A percentile compares a stretch with the other conserved stretches of the same genome.
Evolutionary conservation across 1,140 invertebrate species (phyloP).

Genomic region (Aphidius gifuensis): DNA sequence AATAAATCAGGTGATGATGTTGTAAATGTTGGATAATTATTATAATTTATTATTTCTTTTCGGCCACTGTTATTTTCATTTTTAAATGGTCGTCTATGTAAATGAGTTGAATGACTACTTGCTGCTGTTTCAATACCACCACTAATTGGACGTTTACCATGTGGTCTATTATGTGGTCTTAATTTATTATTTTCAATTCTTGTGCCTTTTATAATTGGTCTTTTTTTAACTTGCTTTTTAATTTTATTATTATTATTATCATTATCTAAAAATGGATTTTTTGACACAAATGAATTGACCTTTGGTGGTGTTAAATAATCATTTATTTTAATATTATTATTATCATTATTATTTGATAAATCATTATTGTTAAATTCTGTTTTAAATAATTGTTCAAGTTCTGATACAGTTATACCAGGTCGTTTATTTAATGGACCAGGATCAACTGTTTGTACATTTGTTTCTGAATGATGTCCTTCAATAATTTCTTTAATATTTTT

Average conservation of each 20-base stretch:
- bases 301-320: conserved; percentile 48
- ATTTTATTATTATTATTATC: too few species aligned
- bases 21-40: conserved; percentile 36
- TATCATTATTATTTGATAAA: conserved; percentile 25
- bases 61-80: conserved; percentile 14
- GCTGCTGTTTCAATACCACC: conserved; percentile 30
- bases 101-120: conserved; percentile 30
- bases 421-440: conserved; percentile 27
- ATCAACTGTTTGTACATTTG: conserved; percentile 38
- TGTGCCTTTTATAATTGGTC: conserved; percentile 29
- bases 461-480: conserved; percentile 47
- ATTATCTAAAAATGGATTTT: conserved; percentile 41
- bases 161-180: conserved; percentile 27
- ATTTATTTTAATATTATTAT: conserved; percentile 24
- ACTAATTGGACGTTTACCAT: conserved; percentile 22
- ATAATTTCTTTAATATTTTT: conserved; percentile 37
- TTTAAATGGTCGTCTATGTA: conserved; percentile 15
- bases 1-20: conserved; percentile 27
- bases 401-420: conserved; percentile 37
- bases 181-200: conserved; percentile 25
- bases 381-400: conserved; percentile 44
- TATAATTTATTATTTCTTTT: conserved; percentile 19
- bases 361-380: conserved; percentile 33
- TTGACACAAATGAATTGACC: conserved; percentile 37
- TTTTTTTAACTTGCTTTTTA: conserved; percentile 39